Evolutionary conservation across 2,113 vertebrate genomes (phyloP).

Genomic region (Cnemophilus loriae): DNA sequence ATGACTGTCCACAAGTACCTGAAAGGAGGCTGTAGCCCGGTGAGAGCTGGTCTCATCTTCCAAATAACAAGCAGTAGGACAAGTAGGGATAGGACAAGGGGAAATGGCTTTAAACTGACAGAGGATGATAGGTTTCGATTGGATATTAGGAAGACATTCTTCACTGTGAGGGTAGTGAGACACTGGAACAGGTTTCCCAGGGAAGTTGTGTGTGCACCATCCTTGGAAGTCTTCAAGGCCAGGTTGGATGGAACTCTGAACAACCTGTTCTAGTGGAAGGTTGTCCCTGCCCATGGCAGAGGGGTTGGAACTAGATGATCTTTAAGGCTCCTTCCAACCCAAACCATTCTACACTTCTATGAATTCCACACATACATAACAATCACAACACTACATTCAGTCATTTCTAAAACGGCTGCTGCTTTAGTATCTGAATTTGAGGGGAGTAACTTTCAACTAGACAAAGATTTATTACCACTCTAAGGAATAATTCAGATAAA

Average conservation of each 20-base stretch:
- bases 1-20: neutral
- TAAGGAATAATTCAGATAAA: neutral
- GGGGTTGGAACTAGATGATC: neutral
- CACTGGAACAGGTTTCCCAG: neutral
- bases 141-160: neutral
- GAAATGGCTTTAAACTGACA: neutral
- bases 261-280: neutral
- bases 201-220: neutral
- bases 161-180: neutral
- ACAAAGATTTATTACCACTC: neutral
- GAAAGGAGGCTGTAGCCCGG: neutral
- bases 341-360: neutral
- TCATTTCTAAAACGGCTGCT: neutral
- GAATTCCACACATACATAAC: rapidly evolving
- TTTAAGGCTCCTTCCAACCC: neutral
- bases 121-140: neutral
- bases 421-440: neutral
- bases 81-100: neutral
- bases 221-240: neutral
- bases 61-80: neutral
- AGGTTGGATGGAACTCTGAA: neutral
- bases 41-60: neutral
- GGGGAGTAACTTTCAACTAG: neutral
- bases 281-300: neutral
- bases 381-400: neutral